Evolutionary conservation across 2,888 invertebrate genomes (phyloP), one percentile per base, ranked within the genome.

Genomic region (Morpho achilles): DNA sequence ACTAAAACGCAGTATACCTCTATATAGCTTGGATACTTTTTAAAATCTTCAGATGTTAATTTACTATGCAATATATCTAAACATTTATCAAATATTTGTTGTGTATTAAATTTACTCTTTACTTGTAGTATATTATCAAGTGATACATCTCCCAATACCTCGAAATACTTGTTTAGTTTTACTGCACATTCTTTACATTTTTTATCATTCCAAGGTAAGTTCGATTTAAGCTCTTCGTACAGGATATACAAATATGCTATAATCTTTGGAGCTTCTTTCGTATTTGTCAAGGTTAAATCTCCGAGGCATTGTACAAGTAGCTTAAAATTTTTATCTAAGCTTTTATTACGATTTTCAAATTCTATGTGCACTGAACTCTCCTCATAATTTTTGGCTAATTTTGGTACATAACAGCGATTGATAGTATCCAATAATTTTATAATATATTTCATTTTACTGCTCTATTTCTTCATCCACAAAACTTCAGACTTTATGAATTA

Each of bases 21-120:
- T 62, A 87, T 70, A 52, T 81, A 75, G 3, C 76, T 76, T 23
- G 88, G 89, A 70, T 83, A 82, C 59, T 74, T 80, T 61, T 84
- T 87, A 49, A 83, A 83, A 62, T 80, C 72, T 44, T 77, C 70
- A 22, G 70, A 55, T 58, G 79, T 80, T 56, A 87, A 66, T 68
- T 78, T 87, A 50, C 67, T 68, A 65, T 86, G 83, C 32, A 88
- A 65, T 40, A 75, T 73, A 55, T 74, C 75, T 51, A 88, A 71
- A 50, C 78, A 74, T 32, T 70, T 73, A 62, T 89, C 80, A 69
- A 86, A 88, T 44, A 89, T 67, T 43, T 73, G 69, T 70, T 87
- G 85, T 7, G 67, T 52, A 58, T 80, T 68, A 60, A 76, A 80
- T 16, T 69, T 60, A 50, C 70, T 63, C 49, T 68, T 66, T 52